Evolutionary conservation across 2,113 vertebrate species (phyloP), one percentile per base, ranked within the genome.

Genomic region (Phalacrocorax brasilianus): DNA sequence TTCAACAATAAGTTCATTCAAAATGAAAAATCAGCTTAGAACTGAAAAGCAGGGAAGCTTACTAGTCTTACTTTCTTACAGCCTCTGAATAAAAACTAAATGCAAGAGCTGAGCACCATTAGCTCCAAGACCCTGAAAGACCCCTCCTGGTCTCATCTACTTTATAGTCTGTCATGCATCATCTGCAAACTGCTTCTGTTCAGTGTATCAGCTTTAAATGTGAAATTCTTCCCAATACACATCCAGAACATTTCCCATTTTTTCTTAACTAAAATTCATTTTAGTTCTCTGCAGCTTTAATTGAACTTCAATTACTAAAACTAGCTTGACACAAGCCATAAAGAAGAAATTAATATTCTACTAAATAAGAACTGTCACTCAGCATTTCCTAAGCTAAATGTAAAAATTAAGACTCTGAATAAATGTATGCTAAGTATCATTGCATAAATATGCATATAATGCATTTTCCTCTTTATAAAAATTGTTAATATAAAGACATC

Each of bases 401-500:
- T 71, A 96, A 97, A 97, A 97, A 96, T 97, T 95, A 95, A 96
- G 93, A 82, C 45, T 86, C 88, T 96, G 96, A 96, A 96, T 96
- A 96, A 97, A 96, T 96, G 81, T 94, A 89, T 91, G 89, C 53
- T 95, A 96, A 96, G 71, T 96, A 93, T 96, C 81, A 88, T 52
- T 79, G 63, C 87, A 97, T 95, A 97, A 96, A 96, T 95, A 96
- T 77, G 85, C 94, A 96, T 91, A 97, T 94, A 97, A 96, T 96
- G 63, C 82, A 77, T 88, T 90, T 90, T 91, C 50, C 19, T 71
- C 35, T 84, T 75, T 65, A 19, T n/a, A 85, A 70, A 72, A 95
- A 59, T 52, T 66, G 88, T 74, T 96, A 94, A 95, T 77, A 83
- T 95, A 95, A 92, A 95, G 82, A 47, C 32, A 70, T 76, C 85